phyloP scores from a whole-genome alignment of 2,113 vertebrate species.

The Motacilla alba region DNA sequence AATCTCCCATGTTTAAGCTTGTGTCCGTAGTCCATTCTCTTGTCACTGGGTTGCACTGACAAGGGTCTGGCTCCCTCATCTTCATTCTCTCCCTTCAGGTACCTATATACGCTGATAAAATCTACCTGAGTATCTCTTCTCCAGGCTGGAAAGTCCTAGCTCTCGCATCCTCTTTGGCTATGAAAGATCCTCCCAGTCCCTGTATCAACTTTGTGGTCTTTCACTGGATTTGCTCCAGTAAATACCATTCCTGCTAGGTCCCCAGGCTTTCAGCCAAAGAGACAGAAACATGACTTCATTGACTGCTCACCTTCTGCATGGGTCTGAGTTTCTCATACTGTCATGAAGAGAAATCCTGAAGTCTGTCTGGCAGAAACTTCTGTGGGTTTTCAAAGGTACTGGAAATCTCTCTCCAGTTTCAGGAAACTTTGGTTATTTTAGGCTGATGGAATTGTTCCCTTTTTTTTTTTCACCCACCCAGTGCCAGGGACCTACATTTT shows the following conservation, averaged over 20 bases:
- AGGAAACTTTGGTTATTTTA: not conserved
- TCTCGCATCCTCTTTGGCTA: not conserved
- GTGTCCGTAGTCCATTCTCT: not conserved
- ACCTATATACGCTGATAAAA: not conserved
- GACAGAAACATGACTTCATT: not conserved
- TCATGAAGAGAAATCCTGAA: not conserved
- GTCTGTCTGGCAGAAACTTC: not conserved
- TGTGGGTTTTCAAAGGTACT: not conserved
- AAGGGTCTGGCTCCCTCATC: not conserved
- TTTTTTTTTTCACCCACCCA: not conserved
- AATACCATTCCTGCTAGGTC: not conserved
- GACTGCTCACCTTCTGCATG: not conserved
- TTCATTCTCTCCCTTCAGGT: not conserved
- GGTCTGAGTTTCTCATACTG: not conserved
- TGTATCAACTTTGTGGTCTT: not conserved
- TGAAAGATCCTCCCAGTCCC: not conserved
- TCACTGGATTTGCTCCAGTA: not conserved
- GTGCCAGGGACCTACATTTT: not conserved
- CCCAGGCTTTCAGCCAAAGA: not conserved
- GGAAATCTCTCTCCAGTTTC: not conserved
- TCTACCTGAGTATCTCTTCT: not conserved
- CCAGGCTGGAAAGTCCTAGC: not conserved
- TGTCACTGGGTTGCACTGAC: not conserved
- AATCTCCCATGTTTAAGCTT: not conserved
- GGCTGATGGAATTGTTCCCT: not conserved